Conservation (phyloP, 2,888 invertebrate genomes). For the Noctua janthe region DNA sequence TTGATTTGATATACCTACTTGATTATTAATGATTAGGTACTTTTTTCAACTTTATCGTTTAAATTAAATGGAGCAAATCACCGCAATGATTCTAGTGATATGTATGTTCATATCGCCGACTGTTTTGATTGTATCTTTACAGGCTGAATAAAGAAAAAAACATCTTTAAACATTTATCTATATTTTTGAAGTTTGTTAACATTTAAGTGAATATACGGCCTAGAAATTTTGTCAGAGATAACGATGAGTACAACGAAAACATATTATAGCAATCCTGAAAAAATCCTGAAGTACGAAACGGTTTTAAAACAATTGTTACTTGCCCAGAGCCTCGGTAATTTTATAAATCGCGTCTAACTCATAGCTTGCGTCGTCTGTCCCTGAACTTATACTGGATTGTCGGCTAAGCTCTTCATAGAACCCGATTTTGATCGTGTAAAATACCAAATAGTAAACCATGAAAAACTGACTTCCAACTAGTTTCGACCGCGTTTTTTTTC, state of each 20-base stretch:
- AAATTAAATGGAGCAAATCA: not conserved
- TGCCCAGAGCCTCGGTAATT: not conserved
- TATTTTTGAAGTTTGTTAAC: not conserved
- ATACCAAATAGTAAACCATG: not conserved
- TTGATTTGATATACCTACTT: not conserved
- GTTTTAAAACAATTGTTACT: not conserved
- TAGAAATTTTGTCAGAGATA: not conserved
- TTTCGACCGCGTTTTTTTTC: not conserved
- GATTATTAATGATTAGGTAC: not conserved
- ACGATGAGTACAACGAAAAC: not conserved
- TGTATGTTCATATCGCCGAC: not conserved
- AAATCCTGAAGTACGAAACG: not conserved
- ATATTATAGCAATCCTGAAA: not conserved
- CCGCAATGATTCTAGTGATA: not conserved
- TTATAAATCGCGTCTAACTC: slow-evolving; percentile 16
- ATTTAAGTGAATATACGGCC: not conserved
- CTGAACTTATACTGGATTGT: slow-evolving; percentile 33
- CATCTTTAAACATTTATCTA: not conserved
- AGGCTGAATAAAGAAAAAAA: not conserved
- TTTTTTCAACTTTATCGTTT: slow-evolving; percentile 11
- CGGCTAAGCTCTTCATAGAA: slow-evolving; percentile 31
- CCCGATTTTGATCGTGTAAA: slow-evolving; percentile 22
- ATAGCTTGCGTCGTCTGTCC: not conserved
- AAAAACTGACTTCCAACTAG: not conserved
- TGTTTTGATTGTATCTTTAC: not conserved